Percentiles rank a stretch among this genome's conserved stretches.
phyloP scores from a whole-genome alignment of 92 coral and sea anemone genomes.

The Porites rus region DNA sequence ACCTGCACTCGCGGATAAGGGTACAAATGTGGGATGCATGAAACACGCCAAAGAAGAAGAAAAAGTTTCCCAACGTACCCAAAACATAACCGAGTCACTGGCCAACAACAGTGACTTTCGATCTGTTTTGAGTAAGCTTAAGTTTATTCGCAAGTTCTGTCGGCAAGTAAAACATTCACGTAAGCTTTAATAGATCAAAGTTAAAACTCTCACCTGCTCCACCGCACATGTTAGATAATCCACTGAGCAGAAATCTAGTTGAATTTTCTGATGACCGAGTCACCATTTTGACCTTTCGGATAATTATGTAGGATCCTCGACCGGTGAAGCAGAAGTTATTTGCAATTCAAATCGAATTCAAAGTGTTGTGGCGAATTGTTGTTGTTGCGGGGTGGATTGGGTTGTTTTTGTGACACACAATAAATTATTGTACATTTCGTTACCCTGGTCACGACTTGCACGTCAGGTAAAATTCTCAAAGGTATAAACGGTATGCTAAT shows the following conservation, averaged over 20 bases:
- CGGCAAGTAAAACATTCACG: too few relatives aligned
- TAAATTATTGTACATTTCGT: neutral
- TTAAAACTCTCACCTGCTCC: constrained; percentile 60
- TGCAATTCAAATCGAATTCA: neutral
- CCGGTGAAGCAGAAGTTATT: neutral
- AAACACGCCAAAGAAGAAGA: too few relatives aligned
- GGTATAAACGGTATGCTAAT: too few relatives aligned
- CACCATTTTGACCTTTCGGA: neutral
- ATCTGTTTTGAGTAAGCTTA: too few relatives aligned
- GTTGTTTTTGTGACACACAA: neutral
- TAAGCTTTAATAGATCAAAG: neutral
- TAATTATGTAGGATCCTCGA: neutral
- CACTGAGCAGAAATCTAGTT: constrained; percentile 75
- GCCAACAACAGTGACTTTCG: too few relatives aligned
- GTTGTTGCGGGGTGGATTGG: constrained; percentile 6
- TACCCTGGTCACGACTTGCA: neutral
- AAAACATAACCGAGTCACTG: too few relatives aligned
- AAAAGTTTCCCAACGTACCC: too few relatives aligned
- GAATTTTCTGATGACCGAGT: constrained; percentile 56
- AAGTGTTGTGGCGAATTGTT: neutral
- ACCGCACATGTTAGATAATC: constrained; percentile 79
- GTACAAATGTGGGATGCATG: too few relatives aligned
- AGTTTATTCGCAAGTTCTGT: too few relatives aligned
- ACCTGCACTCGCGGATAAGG: too few relatives aligned
- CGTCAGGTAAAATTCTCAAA: neutral